These are phyloP conservation scores for Sebastolobus altivelis DNA, from an alignment of 2,797 vertebrate species.

Conservation along the genomic window DNA sequence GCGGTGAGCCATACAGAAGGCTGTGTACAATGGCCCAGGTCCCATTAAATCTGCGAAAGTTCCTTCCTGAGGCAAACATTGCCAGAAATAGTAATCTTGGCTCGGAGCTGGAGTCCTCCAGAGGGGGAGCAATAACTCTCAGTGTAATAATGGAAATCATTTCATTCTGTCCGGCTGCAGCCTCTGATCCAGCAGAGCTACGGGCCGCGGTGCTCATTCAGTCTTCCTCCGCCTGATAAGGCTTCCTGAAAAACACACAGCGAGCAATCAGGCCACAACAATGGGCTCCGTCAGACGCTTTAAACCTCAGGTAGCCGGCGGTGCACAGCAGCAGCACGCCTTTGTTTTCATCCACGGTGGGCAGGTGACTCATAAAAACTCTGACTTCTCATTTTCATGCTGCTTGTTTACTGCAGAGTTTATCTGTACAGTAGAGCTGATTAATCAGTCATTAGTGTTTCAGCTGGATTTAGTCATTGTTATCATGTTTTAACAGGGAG, in stretches of 20 bases:
- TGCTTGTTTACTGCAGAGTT: constrained; percentile 44
- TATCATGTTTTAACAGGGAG: not conserved
- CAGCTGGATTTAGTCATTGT: not conserved
- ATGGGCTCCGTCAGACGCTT: constrained; percentile 79
- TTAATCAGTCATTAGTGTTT: not conserved
- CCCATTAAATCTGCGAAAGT: constrained; percentile 98
- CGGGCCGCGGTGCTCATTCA: constrained; percentile 85
- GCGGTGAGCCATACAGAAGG: constrained; percentile 96
- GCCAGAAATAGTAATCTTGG: constrained; percentile 98
- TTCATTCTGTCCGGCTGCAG: constrained; percentile 89
- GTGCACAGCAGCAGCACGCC: constrained; percentile 37
- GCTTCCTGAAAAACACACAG: constrained; percentile 80
- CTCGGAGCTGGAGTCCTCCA: constrained; percentile 85
- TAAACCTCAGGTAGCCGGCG: constrained; percentile 53
- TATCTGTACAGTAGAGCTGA: not conserved
- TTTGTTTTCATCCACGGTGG: constrained; percentile 50
- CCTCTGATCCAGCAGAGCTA: constrained; percentile 87
- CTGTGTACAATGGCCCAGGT: constrained; percentile 95
- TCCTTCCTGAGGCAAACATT: constrained; percentile 97
- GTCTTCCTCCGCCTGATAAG: constrained; percentile 74
- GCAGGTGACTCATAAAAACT: constrained; percentile 48
- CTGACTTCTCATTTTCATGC: constrained; percentile 47
- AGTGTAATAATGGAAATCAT: constrained; percentile 92
- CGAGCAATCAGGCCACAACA: constrained; percentile 80
- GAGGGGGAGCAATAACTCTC: constrained; percentile 93